Base-by-base conservation (phyloP, 1,140 invertebrate genomes). In the Eueides isabella region DNA sequence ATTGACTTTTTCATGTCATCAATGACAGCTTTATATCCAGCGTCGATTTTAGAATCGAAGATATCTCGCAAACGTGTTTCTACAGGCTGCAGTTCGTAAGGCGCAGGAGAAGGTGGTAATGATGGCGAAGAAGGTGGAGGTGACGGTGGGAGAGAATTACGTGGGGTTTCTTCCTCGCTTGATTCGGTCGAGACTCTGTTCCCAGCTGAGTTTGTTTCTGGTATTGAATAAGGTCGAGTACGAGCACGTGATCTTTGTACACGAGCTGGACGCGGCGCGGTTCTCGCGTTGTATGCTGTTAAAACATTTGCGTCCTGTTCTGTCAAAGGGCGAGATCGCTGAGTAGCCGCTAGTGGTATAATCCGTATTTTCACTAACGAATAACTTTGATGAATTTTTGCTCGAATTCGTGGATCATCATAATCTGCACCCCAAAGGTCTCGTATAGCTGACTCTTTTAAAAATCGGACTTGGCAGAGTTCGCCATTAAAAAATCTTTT, bases 1-100 rank as follows among this genome's bases (percentile, higher is more conserved):
- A 94, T 94, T 2, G 90, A 92, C 82, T 93, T 94, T 77, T 94
- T 94, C 93, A 94, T 93, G 48, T 94, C 92, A 78, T 94, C 93
- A 30, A 94, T 94, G 2, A 94, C 90, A 16, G 92, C 92, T 87
- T 93, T 94, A 73, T 93, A 94, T 44, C 88, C 86, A 7, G 85
- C 89, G 67, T 91, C 89, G 31, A 89, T 83, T 88, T 92, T 93
- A 0, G 89, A 87, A 75, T 93, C 90, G 67, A 92, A 93, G 31
- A 93, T 93, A 68, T 93, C 89, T 31, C 80, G 85, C 5, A 92
- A 69, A 2, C 89, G 84, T 7, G 88, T 90, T 72, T 92, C 89
- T 0, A 89, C 85, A 23, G 89, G 89, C 70, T 91, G 89, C 3
- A 92, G 77, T 74, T 93, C 86, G 63, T 93, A 92, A 2, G 90